Evolutionary conservation across 2,888 invertebrate genomes (phyloP).

Genomic region (Microchrysa polita): DNA sequence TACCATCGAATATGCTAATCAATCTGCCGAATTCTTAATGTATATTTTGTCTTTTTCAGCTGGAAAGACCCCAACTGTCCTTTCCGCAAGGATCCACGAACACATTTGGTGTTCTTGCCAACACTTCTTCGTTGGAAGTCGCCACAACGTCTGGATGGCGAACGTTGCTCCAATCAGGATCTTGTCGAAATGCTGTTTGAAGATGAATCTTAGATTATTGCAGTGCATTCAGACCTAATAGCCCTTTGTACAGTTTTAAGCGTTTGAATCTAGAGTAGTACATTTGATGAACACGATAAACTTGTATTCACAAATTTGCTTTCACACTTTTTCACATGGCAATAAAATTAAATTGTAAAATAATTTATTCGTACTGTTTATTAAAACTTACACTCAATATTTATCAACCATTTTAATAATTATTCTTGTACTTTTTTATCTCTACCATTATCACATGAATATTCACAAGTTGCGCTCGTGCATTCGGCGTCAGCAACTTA

Average conservation of each 20-base stretch:
- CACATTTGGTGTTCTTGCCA: constrained; percentile 81
- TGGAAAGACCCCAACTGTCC: constrained; percentile 87
- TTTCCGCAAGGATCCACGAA: constrained; percentile 79
- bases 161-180: constrained; percentile 77
- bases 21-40: too few relatives aligned
- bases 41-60: constrained; percentile 67
- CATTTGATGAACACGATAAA: too few relatives aligned
- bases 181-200: constrained; percentile 83
- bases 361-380: background rate
- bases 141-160: constrained; percentile 81
- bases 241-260: too few relatives aligned
- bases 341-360: constrained; percentile 13
- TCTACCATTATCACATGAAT: constrained; percentile 99
- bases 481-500: constrained; percentile 87
- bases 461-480: constrained; percentile 90
- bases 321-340: background rate
- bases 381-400: constrained; percentile 17
- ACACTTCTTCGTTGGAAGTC: constrained; percentile 83
- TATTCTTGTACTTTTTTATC: constrained; percentile 98
- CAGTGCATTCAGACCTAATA: too few relatives aligned
- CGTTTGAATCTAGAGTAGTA: too few relatives aligned
- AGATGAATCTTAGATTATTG: constrained; percentile 68
- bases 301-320: too few relatives aligned
- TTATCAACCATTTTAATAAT: constrained; percentile 70
- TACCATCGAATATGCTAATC: too few relatives aligned